Evolutionary conservation across 2,888 invertebrate species (phyloP), one percentile per base, ranked within the genome.

Genomic region (Ptilodon capucinus): DNA sequence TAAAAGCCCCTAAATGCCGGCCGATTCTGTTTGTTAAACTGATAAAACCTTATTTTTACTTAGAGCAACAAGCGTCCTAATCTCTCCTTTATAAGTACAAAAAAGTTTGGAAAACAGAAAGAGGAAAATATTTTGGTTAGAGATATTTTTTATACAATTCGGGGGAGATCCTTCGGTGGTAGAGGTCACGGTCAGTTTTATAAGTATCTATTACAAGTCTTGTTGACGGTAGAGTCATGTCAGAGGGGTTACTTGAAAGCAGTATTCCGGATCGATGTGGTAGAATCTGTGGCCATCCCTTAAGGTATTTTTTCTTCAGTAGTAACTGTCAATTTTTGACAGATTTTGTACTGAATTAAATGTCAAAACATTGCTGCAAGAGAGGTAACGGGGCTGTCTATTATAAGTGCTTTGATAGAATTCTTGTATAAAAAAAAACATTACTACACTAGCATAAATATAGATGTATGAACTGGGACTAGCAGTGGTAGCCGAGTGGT

Each of bases 121-220:
- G 6, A 48, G 34, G 40, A 46, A 50, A 57, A 45, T 49, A 51
- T 49, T 23, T 16, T 4, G n/a, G 39, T 34, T n/a, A 44, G 40
- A 41, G 32, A 9, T 45, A 55, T 59, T 60, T 59, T 57, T 57
- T 48, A 50, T 60, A 38, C 14, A 13, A 43, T 40, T 40, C 14
- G 25, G 14, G 40, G 40, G 40, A 44, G 54, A 51, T 48, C 53
- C 51, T 57, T 51, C 48, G 42, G 46, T 54, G 14, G 46, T 36
- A 40, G 51, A 52, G 64, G 64, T 65, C 66, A 65, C 55, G 64
- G 64, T 65, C 64, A 65, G 47, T 53, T 41, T 57, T 46, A 32
- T 14, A 28, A 28, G 23, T 8, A n/a, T n/a, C 28, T n/a, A n/a
- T n/a, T n/a, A n/a, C n/a, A n/a, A n/a, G 28, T 28, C 28, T 28